Conservation (phyloP, 2,797 vertebrate genomes). For the Pangasius krempfi region DNA sequence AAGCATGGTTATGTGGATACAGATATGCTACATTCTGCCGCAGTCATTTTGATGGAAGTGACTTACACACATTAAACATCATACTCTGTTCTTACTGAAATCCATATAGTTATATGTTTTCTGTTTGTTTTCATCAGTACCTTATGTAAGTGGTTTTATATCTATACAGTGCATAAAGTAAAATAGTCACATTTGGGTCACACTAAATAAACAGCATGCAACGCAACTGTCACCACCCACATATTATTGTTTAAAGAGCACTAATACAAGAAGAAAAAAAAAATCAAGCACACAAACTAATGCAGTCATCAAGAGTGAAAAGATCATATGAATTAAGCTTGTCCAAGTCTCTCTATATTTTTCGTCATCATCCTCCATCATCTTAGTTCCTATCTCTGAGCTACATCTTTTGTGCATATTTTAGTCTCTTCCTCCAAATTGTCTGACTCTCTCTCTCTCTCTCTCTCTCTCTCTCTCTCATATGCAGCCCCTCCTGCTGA, state of each 20-base stretch:
- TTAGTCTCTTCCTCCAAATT: slow-evolving; percentile 1
- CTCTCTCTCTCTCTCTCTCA: slow-evolving; percentile 6
- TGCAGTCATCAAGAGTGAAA: slow-evolving; percentile 11
- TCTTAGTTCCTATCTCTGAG: slow-evolving; percentile 17
- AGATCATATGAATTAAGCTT: slow-evolving; percentile 24
- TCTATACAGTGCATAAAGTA: neutral
- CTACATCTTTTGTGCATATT: slow-evolving; percentile 27
- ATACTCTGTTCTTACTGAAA: no score
- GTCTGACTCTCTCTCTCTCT: neutral
- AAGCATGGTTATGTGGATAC: no score
- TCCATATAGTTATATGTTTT: neutral
- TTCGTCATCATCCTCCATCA: slow-evolving; percentile 1
- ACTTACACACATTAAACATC: neutral
- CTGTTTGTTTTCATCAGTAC: neutral
- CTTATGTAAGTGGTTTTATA: neutral
- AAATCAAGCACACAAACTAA: slow-evolving; percentile 11
- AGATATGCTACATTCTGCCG: no score
- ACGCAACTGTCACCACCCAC: neutral
- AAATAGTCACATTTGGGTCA: neutral
- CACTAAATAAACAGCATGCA: neutral
- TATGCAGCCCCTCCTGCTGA: slow-evolving; percentile 58
- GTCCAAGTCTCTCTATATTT: neutral
- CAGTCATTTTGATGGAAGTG: neutral
- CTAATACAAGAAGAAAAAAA: slow-evolving; percentile 17
- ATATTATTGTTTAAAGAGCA: slow-evolving; percentile 32